phyloP scores from a whole-genome alignment of 2,888 invertebrate species.

The Acleris laterana region DNA sequence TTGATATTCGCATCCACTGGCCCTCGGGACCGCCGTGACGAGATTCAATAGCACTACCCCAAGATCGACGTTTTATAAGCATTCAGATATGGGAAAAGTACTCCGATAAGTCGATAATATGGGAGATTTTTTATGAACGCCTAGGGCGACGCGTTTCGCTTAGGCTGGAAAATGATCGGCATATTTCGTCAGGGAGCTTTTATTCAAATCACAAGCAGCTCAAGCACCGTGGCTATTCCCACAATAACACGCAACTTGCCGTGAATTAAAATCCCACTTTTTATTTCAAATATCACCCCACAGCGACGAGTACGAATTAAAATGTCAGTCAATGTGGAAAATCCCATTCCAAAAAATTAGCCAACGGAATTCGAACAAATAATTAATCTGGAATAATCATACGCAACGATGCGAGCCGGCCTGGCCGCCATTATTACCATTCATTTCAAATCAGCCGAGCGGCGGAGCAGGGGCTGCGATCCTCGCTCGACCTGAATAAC shows the following conservation, averaged over 20 bases:
- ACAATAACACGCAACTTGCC: not conserved
- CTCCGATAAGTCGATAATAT: conserved; percentile 55
- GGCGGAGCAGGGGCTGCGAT: conserved; percentile 67
- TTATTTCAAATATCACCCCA: conserved; percentile 51
- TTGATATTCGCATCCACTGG: conserved; percentile 78
- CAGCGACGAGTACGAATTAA: conserved; percentile 75
- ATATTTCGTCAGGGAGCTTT: not conserved
- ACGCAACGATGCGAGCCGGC: conserved; percentile 83
- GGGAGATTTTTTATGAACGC: conserved; percentile 39
- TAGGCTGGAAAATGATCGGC: not conserved
- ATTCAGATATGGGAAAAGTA: conserved; percentile 60
- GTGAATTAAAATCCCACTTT: conserved; percentile 35
- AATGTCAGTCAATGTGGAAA: conserved; percentile 82
- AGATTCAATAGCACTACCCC: conserved; percentile 69
- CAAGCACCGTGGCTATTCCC: not conserved
- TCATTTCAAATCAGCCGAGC: conserved; percentile 83
- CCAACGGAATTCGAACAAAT: conserved; percentile 82
- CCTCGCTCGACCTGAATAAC: conserved; percentile 80
- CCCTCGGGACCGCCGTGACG: conserved; percentile 72
- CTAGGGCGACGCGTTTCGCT: conserved; percentile 27
- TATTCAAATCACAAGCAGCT: not conserved
- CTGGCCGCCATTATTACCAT: conserved; percentile 82
- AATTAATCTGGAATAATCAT: conserved; percentile 85
- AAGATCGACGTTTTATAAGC: conserved; percentile 65
- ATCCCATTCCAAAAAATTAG: conserved; percentile 83